Conservation (phyloP, 2,797 vertebrate species). For the Triplophysa bombifrons region DNA sequence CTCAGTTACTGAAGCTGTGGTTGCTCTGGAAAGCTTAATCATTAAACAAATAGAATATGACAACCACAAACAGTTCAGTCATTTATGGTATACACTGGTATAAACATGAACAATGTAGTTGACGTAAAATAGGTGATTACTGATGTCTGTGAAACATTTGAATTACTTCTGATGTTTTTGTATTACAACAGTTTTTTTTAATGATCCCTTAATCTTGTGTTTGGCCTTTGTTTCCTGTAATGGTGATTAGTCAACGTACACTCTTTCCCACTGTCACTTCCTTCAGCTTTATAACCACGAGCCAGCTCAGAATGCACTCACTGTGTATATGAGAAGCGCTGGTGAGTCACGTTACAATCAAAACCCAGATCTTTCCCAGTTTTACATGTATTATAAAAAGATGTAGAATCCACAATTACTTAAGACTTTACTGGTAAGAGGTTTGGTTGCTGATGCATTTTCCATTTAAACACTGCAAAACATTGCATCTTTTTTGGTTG, state of each 20-base stretch:
- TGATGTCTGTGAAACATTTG: conserved; percentile 2
- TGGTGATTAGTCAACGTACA: conserved; percentile 17
- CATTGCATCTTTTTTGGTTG: too few relatives aligned
- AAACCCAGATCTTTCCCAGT: background rate
- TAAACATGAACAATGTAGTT: background rate
- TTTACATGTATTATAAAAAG: background rate
- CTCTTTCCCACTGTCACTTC: conserved; percentile 31
- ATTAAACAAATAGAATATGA: background rate
- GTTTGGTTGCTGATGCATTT: too few relatives aligned
- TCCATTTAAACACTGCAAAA: too few relatives aligned
- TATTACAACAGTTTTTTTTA: background rate
- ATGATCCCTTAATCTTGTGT: conserved; percentile 18
- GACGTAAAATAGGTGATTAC: background rate
- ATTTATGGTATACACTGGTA: background rate
- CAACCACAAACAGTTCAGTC: background rate
- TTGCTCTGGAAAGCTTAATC: background rate
- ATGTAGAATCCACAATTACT: background rate
- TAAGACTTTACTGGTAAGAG: too few relatives aligned
- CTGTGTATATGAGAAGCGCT: background rate
- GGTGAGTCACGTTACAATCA: conserved; percentile 6
- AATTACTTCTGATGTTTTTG: conserved; percentile 9
- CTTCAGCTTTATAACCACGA: conserved; percentile 9
- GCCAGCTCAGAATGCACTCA: conserved; percentile 19
- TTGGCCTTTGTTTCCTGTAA: background rate
- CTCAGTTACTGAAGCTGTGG: background rate